Evolutionary conservation across 1,140 invertebrate genomes (phyloP).

Genomic region (Platorchestia sp.): DNA sequence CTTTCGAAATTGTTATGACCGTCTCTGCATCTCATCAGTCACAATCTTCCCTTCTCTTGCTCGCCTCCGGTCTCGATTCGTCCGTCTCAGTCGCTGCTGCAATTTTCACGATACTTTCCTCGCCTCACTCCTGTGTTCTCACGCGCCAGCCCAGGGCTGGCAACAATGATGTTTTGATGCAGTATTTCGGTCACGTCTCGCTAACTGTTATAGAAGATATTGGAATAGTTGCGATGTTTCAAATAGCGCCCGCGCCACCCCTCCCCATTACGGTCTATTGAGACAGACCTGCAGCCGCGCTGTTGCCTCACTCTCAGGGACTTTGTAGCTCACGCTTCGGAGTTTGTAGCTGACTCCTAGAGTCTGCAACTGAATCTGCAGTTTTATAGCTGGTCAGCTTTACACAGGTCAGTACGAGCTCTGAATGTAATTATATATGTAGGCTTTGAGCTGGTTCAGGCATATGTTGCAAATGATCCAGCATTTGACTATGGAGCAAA

Average conservation of each 20-base stretch:
- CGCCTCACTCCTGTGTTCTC: neutral
- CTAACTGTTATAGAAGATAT: conserved; percentile 56
- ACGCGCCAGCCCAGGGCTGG: neutral
- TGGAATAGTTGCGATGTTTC: conserved; percentile 54
- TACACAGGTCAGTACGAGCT: too few relatives aligned
- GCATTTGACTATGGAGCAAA: too few relatives aligned
- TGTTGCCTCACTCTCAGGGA: neutral
- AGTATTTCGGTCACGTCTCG: conserved; percentile 48
- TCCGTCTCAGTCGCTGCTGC: neutral
- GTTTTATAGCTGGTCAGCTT: too few relatives aligned
- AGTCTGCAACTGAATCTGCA: neutral
- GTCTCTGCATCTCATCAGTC: neutral
- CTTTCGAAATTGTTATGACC: neutral
- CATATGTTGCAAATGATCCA: too few relatives aligned
- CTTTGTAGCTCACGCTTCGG: neutral
- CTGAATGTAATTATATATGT: too few relatives aligned
- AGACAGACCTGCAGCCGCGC: neutral
- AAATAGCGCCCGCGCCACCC: neutral
- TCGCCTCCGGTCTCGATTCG: neutral
- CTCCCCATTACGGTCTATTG: conserved; percentile 12
- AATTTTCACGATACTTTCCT: neutral
- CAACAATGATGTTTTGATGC: conserved; percentile 31
- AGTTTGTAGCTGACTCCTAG: neutral
- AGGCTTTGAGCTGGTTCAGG: too few relatives aligned
- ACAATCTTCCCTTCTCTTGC: neutral